phyloP scores from a whole-genome alignment of 2,113 vertebrate genomes.

The Potamarius usumacintae region DNA sequence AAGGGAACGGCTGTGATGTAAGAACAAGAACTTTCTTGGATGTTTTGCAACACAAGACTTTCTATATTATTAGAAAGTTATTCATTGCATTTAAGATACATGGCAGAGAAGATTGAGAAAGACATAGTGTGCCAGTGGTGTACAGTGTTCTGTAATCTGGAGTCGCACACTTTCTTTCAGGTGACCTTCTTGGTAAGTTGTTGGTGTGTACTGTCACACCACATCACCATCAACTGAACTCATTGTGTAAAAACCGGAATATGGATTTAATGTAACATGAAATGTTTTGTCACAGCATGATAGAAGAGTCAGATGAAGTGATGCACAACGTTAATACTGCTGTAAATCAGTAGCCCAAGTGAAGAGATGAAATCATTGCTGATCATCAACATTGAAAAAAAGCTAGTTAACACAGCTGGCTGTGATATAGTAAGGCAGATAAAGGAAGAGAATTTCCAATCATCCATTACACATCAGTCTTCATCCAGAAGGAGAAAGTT shows the following conservation, averaged over 20 bases:
- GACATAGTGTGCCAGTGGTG: neutral
- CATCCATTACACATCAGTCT: conserved; percentile 24
- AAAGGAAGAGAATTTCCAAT: conserved; percentile 45
- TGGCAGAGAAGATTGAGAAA: neutral
- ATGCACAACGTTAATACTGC: neutral
- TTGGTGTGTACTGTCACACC: neutral
- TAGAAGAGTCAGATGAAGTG: neutral
- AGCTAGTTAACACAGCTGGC: conserved; percentile 51
- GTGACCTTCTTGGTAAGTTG: neutral
- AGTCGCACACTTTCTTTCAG: neutral
- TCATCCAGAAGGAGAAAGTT: conserved; percentile 28
- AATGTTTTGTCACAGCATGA: neutral
- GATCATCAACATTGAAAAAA: conserved; percentile 7
- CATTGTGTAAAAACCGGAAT: neutral
- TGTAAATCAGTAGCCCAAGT: neutral
- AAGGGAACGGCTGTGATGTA: neutral
- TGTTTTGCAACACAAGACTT: neutral
- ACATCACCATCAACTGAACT: neutral
- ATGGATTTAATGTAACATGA: neutral
- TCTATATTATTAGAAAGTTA: neutral
- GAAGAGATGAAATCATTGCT: neutral
- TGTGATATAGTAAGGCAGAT: conserved; percentile 30
- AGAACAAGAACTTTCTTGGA: neutral
- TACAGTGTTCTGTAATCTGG: neutral
- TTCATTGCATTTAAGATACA: neutral